phyloP scores from a whole-genome alignment of 2,113 vertebrate genomes.

The Lasiurus borealis region DNA sequence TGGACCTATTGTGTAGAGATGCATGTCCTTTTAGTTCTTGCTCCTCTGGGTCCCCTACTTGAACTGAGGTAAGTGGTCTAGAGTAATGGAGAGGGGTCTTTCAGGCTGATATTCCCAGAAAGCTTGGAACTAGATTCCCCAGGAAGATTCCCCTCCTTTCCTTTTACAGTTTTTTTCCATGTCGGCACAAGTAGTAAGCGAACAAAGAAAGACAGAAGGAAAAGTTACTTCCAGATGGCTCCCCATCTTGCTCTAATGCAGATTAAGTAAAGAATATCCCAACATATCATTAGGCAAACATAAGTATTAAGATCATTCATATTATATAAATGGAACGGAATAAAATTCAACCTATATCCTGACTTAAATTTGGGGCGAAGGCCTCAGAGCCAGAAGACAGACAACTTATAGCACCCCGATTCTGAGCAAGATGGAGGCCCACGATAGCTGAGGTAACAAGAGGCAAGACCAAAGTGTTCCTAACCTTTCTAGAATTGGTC shows the following conservation, averaged over 20 bases:
- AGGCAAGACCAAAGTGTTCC: background rate
- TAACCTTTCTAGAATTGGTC: background rate
- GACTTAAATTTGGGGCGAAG: conserved; percentile 43
- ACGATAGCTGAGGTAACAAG: background rate
- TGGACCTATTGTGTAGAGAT: background rate
- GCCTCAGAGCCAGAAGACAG: background rate
- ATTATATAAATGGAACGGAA: conserved; percentile 59
- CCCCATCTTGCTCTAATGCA: conserved; percentile 65
- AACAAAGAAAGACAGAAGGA: conserved; percentile 73
- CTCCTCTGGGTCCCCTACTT: background rate
- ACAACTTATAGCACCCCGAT: background rate
- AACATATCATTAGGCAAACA: conserved; percentile 54
- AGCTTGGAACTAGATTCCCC: conserved; percentile 3
- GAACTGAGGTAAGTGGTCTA: background rate
- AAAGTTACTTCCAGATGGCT: conserved; percentile 72
- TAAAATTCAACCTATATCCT: conserved; percentile 17
- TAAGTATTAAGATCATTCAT: conserved; percentile 56
- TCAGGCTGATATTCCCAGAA: background rate
- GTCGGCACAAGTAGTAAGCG: background rate
- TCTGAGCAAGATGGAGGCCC: background rate
- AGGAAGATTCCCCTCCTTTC: conserved; percentile 40
- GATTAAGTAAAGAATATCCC: conserved; percentile 51
- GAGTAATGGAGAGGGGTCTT: background rate
- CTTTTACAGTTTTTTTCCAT: background rate
- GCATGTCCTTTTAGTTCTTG: background rate